phyloP scores from a whole-genome alignment of 2,113 vertebrate species.

The Choloepus hoffmanni region DNA sequence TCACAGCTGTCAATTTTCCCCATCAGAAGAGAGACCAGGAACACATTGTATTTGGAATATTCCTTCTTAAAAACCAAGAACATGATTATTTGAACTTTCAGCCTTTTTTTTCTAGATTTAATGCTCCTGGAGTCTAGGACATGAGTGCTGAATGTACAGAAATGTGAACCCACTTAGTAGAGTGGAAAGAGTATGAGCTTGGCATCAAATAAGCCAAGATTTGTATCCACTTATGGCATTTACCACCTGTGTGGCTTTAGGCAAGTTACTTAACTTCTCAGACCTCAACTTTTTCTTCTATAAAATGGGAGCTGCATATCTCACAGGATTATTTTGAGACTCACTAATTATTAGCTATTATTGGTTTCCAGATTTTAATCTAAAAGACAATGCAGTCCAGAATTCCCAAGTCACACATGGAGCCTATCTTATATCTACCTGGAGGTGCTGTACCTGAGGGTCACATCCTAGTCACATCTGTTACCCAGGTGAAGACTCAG shows the following conservation, averaged over 20 bases:
- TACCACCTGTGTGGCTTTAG: neutral
- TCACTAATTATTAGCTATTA: neutral
- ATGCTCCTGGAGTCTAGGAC: neutral
- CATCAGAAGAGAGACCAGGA: slow-evolving; percentile 28
- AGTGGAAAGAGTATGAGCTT: neutral
- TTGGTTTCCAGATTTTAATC: neutral
- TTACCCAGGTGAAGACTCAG: neutral
- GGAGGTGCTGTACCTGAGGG: too few relatives aligned
- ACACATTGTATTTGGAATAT: slow-evolving; percentile 36
- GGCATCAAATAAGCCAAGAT: neutral
- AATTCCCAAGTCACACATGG: neutral
- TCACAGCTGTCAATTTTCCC: neutral
- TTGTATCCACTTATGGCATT: neutral
- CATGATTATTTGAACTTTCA: slow-evolving; percentile 50
- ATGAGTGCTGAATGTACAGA: neutral
- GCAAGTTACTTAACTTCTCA: neutral
- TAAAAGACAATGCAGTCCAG: neutral
- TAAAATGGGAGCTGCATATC: neutral
- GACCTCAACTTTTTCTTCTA: neutral
- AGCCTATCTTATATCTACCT: neutral
- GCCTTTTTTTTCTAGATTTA: slow-evolving; percentile 3
- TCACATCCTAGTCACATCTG: neutral
- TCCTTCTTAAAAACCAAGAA: slow-evolving; percentile 60
- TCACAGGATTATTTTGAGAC: neutral
- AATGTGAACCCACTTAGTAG: neutral